These are phyloP conservation scores for Hiodon alosoides DNA, from an alignment of 2,113 vertebrate species.

Conservation along the genomic window DNA sequence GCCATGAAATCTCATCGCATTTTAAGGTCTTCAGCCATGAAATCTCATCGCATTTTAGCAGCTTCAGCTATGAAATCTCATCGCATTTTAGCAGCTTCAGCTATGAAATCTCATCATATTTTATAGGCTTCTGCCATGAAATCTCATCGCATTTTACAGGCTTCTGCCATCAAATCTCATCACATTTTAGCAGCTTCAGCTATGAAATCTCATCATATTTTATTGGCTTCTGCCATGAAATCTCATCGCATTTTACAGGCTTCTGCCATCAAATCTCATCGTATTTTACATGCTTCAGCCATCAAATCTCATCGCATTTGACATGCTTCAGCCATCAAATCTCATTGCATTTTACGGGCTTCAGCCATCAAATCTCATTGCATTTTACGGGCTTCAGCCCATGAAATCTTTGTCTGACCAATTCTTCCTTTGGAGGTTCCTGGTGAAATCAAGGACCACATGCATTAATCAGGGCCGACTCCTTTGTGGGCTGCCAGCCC, in stretches of 20 bases:
- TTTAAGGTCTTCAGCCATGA: too few species aligned
- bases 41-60: too few species aligned
- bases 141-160: too few species aligned
- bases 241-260: neutral
- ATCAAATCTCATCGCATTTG: neutral
- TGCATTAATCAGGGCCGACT: neutral
- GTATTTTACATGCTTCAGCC: neutral
- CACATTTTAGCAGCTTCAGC: too few species aligned
- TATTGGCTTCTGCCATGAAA: neutral
- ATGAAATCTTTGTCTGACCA: too few species aligned
- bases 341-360: neutral
- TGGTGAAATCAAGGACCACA: neutral
- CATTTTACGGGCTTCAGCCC: too few species aligned
- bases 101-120: neutral
- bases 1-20: neutral
- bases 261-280: neutral
- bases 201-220: too few species aligned
- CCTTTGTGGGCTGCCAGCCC: neutral
- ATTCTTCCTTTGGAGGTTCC: neutral
- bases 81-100: neutral
- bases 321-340: neutral
- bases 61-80: too few species aligned
- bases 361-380: too few species aligned
- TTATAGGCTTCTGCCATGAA: too few species aligned
- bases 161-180: too few species aligned